phyloP scores from a whole-genome alignment of 2,797 vertebrate genomes.

The Ceryle rudis region DNA sequence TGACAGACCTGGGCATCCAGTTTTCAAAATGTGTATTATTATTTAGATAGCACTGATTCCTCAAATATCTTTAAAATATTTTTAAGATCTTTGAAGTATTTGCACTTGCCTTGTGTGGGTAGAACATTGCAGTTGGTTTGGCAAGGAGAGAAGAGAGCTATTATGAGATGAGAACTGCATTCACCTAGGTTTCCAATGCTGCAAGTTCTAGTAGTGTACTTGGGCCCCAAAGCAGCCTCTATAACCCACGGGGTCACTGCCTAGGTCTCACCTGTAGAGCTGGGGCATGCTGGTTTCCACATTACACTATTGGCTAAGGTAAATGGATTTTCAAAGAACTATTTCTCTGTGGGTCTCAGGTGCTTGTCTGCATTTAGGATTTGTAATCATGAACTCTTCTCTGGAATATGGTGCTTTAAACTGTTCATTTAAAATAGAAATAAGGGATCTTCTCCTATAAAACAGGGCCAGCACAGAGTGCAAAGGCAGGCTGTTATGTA shows the following conservation, averaged over 20 bases:
- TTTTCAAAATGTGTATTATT: background rate
- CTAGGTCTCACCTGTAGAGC: background rate
- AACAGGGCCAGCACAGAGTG: background rate
- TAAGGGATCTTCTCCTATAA: background rate
- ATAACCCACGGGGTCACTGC: rapidly evolving
- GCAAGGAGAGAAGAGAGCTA: background rate
- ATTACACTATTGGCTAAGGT: background rate
- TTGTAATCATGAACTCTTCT: background rate
- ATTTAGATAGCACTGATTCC: background rate
- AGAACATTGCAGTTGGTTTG: background rate
- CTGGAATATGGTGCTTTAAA: background rate
- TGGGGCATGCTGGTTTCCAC: background rate
- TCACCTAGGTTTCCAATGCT: background rate
- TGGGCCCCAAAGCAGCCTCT: background rate
- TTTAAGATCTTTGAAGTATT: background rate
- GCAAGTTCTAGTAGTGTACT: background rate
- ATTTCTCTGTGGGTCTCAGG: background rate
- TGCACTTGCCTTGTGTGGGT: background rate
- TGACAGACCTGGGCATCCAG: background rate
- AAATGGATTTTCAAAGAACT: background rate
- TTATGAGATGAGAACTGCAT: background rate
- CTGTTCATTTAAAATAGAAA: background rate
- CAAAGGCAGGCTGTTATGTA: background rate
- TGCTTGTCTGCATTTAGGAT: background rate
- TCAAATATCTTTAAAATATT: background rate